These are phyloP conservation scores for Gambusia affinis DNA, from an alignment of 2,113 vertebrate genomes.

Conservation along the genomic window DNA sequence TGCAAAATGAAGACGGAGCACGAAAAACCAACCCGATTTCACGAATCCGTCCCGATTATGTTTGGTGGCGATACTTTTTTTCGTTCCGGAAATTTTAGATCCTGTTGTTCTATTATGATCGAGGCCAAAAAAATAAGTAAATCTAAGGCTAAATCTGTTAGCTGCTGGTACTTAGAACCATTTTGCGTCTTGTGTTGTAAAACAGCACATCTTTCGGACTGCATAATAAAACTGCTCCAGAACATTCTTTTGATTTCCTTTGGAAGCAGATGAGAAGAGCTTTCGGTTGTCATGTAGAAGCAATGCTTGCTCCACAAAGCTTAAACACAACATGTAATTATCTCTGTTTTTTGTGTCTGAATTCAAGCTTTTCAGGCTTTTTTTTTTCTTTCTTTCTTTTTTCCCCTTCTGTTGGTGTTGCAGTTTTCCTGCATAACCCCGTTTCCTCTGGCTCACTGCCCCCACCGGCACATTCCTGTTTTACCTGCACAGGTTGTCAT, in stretches of 20 bases:
- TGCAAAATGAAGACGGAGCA: conserved; percentile 37
- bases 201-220: not conserved
- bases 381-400: not conserved
- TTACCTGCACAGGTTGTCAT: conserved; percentile 75
- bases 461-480: conserved; percentile 72
- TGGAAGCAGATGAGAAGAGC: not conserved
- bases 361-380: not conserved
- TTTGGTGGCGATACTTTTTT: not conserved
- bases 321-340: not conserved
- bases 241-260: not conserved
- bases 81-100: too few species aligned
- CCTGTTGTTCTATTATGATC: not conserved
- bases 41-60: not conserved
- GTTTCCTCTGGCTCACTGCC: conserved; percentile 56
- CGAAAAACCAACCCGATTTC: conserved; percentile 37
- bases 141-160: not conserved
- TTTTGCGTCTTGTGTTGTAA: not conserved
- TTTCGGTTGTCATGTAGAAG: not conserved
- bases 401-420: conserved; percentile 12
- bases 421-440: conserved; percentile 50
- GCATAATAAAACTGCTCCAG: not conserved
- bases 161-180: not conserved
- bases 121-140: not conserved
- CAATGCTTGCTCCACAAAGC: not conserved
- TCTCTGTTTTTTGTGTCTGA: not conserved